A percentile compares a stretch with the other conserved stretches of the same genome.
Conservation (phyloP, 2,113 vertebrate species). For the Ardeotis arabs region DNA sequence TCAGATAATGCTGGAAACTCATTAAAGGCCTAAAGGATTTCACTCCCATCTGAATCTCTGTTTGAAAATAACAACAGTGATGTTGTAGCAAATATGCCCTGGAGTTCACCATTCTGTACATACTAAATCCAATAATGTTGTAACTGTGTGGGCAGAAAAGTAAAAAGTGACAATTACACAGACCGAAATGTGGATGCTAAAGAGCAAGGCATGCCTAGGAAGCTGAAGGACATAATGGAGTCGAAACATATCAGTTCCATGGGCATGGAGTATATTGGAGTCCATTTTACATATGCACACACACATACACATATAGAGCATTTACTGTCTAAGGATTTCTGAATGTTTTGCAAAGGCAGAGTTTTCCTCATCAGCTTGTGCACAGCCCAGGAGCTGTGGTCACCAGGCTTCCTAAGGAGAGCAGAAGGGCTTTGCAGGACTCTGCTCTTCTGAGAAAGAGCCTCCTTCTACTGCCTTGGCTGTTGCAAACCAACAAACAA, state of each 20-base stretch:
- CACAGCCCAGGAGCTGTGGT: background rate
- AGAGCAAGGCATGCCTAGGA: background rate
- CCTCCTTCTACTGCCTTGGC: background rate
- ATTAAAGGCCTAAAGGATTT: constrained; percentile 70
- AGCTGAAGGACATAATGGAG: background rate
- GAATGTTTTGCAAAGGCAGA: background rate
- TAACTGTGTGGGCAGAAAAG: background rate
- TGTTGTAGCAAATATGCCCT: background rate
- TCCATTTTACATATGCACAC: background rate
- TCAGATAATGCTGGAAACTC: constrained; percentile 66
- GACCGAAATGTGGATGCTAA: background rate
- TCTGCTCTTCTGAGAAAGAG: background rate
- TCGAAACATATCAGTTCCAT: background rate
- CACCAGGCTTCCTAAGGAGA: background rate
- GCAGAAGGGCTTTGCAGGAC: background rate
- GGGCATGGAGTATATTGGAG: background rate
- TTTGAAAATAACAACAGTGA: constrained; percentile 52
- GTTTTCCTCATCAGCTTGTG: background rate
- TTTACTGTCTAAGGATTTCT: background rate
- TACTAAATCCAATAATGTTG: background rate
- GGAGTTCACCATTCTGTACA: background rate
- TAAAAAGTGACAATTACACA: background rate
- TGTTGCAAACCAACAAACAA: background rate
- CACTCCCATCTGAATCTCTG: constrained; percentile 46
- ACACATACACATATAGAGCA: background rate